Percentiles rank a stretch among this genome's conserved stretches.
phyloP scores from a whole-genome alignment of 2,113 vertebrate genomes.

The Notiomystis cincta region DNA sequence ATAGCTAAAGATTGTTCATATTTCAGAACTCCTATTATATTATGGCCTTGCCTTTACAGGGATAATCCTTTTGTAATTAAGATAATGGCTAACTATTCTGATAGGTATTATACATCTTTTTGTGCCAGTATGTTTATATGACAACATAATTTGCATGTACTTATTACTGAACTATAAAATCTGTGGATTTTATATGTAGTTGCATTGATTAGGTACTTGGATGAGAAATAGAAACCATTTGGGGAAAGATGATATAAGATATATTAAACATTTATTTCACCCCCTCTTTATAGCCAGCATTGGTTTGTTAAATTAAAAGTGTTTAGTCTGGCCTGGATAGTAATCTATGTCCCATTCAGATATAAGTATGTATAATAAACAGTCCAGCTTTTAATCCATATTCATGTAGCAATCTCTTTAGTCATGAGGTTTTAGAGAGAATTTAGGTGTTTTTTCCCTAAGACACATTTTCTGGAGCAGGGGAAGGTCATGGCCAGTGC shows the following conservation, averaged over 20 bases:
- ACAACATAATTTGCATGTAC: constrained; percentile 52
- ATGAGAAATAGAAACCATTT: constrained; percentile 48
- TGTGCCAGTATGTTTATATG: not conserved
- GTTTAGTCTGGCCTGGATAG: constrained; percentile 16
- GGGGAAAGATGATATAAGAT: constrained; percentile 38
- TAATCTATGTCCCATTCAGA: constrained; percentile 17
- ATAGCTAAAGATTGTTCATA: constrained; percentile 21
- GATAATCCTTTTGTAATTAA: constrained; percentile 47
- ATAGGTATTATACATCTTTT: constrained; percentile 53
- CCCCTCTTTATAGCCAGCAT: not conserved
- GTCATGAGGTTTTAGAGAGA: not conserved
- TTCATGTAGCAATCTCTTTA: not conserved
- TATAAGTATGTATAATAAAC: constrained; percentile 20
- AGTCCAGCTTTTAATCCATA: not conserved
- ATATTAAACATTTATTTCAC: constrained; percentile 54
- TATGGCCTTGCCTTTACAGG: constrained; percentile 3
- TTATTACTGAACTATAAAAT: constrained; percentile 54
- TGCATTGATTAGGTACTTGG: constrained; percentile 43
- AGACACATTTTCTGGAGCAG: not conserved
- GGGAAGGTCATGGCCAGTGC: not conserved
- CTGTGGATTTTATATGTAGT: constrained; percentile 26
- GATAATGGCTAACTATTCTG: constrained; percentile 31
- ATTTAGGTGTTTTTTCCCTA: not conserved
- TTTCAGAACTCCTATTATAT: constrained; percentile 29
- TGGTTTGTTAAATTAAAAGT: constrained; percentile 25